Conservation (phyloP, 2,113 vertebrate genomes). For the Podarcis cretensis region DNA sequence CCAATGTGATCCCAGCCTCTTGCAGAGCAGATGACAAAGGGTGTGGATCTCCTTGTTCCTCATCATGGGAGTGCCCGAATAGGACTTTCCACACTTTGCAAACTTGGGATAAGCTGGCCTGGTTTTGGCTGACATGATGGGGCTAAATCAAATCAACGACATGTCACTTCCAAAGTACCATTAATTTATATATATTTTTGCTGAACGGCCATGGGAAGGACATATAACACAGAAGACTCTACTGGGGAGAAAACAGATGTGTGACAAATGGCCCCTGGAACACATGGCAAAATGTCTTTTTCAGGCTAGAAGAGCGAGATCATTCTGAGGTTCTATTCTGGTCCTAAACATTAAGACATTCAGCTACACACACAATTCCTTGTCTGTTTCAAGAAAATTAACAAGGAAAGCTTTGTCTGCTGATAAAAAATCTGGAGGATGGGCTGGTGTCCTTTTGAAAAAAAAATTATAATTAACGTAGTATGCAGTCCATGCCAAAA, state of each 20-base stretch:
- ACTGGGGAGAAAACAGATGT: not conserved
- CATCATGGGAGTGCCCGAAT: not conserved
- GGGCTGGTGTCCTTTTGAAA: not conserved
- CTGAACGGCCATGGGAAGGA: not conserved
- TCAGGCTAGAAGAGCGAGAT: not conserved
- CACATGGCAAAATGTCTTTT: not conserved
- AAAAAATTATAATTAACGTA: not conserved
- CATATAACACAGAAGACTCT: not conserved
- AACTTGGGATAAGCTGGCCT: not conserved
- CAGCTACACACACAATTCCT: not conserved
- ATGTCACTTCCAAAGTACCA: not conserved
- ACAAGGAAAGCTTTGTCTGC: constrained; percentile 20
- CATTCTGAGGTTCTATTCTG: not conserved
- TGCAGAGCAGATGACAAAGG: no score
- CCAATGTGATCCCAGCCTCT: no score
- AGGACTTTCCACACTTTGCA: not conserved
- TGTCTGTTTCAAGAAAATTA: not conserved
- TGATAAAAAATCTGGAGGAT: not conserved
- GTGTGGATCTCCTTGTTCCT: no score
- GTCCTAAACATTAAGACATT: not conserved
- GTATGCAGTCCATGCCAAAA: not conserved
- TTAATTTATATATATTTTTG: no score
- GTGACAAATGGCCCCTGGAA: not conserved
- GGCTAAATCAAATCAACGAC: not conserved
- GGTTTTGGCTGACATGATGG: no score